Percentiles rank a stretch among this genome's conserved stretches.
Conservation (phyloP, 2,113 vertebrate species). For the Triplophysa siluroides region DNA sequence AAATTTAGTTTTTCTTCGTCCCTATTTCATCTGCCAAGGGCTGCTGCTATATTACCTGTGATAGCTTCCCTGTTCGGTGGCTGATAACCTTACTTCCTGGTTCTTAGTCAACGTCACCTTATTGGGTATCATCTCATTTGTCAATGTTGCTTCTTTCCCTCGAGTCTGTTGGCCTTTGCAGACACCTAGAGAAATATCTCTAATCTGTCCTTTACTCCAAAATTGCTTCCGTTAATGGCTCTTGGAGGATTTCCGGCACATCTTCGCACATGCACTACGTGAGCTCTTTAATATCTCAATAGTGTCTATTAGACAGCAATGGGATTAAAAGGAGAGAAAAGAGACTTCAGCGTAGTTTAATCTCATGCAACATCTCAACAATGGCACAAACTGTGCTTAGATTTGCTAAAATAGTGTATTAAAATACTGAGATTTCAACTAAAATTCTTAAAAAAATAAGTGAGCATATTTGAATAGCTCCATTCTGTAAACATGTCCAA, state of each 20-base stretch:
- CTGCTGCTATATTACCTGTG: slow-evolving; percentile 47
- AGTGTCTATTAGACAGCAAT: too few species aligned
- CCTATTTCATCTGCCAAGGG: slow-evolving; percentile 50
- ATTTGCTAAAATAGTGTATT: too few species aligned
- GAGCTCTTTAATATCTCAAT: too few species aligned
- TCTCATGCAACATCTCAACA: too few species aligned
- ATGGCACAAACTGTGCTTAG: too few species aligned
- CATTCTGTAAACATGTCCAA: too few species aligned
- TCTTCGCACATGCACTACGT: too few species aligned
- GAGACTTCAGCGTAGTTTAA: too few species aligned
- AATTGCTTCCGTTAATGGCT: neutral
- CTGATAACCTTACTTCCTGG: slow-evolving; percentile 60
- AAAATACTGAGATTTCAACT: too few species aligned
- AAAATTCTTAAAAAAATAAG: too few species aligned
- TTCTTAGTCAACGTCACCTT: slow-evolving; percentile 65
- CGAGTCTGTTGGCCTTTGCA: slow-evolving; percentile 25
- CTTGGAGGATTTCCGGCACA: neutral
- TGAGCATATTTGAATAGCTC: too few species aligned
- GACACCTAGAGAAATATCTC: neutral
- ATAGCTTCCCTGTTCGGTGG: slow-evolving; percentile 49
- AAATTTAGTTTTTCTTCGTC: slow-evolving; percentile 20
- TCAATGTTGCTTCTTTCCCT: slow-evolving; percentile 43
- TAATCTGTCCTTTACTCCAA: slow-evolving; percentile 10
- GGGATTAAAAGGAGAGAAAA: too few species aligned
- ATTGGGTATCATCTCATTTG: slow-evolving; percentile 56